Conservation (phyloP, 2,113 vertebrate species). For the Poeciliopsis occidentalis region DNA sequence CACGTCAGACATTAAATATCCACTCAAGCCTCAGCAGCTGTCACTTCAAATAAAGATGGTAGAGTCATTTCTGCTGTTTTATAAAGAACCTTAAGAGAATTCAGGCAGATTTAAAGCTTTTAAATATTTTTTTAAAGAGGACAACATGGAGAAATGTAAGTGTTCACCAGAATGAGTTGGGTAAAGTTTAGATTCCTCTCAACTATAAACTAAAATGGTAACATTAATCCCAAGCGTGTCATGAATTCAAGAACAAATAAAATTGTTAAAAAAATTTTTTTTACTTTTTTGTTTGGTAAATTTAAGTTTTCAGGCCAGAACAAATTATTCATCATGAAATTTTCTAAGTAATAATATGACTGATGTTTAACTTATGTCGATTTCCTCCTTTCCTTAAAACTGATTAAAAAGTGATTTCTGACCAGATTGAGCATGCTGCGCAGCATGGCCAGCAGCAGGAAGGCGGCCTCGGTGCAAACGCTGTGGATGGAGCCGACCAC, state of each 20-base stretch:
- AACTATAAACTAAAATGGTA: neutral
- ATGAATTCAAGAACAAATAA: neutral
- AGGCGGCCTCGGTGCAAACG: slow-evolving; percentile 93
- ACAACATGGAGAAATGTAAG: neutral
- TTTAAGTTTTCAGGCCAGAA: neutral
- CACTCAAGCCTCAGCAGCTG: neutral
- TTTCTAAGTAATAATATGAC: neutral
- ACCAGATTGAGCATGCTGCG: slow-evolving; percentile 98
- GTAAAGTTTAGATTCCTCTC: neutral
- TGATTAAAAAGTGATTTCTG: slow-evolving; percentile 55
- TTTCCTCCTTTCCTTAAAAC: neutral
- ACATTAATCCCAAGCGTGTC: neutral
- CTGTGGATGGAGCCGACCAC: slow-evolving; percentile 91
- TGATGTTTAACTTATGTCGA: neutral
- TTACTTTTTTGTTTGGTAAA: neutral
- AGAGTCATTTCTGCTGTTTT: slow-evolving; percentile 18
- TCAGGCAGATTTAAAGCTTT: neutral
- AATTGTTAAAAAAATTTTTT: neutral
- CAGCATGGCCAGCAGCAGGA: slow-evolving; percentile 94
- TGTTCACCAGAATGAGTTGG: neutral
- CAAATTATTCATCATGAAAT: neutral
- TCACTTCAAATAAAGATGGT: neutral
- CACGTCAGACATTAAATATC: neutral
- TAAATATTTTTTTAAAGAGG: no score
- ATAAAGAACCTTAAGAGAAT: slow-evolving; percentile 11